These are phyloP conservation scores for Acleris holmiana DNA, from an alignment of 2,888 invertebrate genomes.

Conservation along the genomic window DNA sequence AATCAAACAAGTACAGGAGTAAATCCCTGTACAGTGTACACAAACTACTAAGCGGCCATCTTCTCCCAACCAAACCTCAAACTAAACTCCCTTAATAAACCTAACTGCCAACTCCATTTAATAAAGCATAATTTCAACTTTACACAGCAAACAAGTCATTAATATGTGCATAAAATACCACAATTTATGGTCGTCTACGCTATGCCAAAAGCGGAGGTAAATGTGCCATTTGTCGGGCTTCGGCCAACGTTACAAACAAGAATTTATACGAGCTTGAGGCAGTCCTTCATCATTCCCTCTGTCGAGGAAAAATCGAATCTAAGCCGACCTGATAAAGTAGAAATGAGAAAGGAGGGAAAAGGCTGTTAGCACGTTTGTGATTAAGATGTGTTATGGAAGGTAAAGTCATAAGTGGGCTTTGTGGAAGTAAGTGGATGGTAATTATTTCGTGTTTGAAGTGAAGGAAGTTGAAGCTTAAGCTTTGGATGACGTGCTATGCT, in stretches of 20 bases:
- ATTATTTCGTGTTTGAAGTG: neutral
- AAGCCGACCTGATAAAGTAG: slow-evolving; percentile 5
- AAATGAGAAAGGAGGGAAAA: slow-evolving; percentile 16
- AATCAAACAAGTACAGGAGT: too few relatives aligned
- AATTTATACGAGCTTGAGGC: slow-evolving; percentile 37
- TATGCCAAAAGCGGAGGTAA: slow-evolving; percentile 38
- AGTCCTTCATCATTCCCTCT: slow-evolving; percentile 26
- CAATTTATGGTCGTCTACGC: slow-evolving; percentile 32
- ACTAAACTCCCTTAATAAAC: neutral
- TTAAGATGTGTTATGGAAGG: slow-evolving; percentile 17
- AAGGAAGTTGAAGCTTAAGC: neutral
- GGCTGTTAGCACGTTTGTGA: slow-evolving; percentile 22
- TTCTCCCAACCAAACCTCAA: neutral
- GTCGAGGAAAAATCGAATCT: slow-evolving; percentile 26
- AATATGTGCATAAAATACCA: slow-evolving; percentile 35
- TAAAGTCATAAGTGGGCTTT: slow-evolving; percentile 18
- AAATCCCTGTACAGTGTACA: too few relatives aligned
- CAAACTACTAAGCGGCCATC: neutral
- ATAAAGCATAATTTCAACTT: neutral
- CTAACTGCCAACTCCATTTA: neutral
- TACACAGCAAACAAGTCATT: slow-evolving; percentile 26
- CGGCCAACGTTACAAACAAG: slow-evolving; percentile 38
- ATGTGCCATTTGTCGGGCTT: slow-evolving; percentile 40
- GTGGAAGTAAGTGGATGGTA: slow-evolving; percentile 3
- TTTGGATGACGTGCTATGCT: too few relatives aligned